Conservation (phyloP, 2,888 invertebrate genomes). For the Caenorhabditis sp. region DNA sequence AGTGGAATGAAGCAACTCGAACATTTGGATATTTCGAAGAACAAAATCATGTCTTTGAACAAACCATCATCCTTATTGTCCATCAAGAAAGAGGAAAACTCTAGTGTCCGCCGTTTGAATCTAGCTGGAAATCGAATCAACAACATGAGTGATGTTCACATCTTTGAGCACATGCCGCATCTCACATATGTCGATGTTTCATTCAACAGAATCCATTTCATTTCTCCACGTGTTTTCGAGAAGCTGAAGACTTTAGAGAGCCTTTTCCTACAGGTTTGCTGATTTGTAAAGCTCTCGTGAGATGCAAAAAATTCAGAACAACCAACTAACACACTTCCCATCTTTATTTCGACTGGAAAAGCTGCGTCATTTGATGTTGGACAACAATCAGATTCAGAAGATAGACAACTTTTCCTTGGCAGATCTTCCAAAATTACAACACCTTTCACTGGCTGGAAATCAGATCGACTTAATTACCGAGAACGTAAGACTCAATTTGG, state of each 20-base stretch:
- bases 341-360: slow-evolving; percentile 89
- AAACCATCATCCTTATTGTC: slow-evolving; percentile 36
- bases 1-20: slow-evolving; percentile 84
- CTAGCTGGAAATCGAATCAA: slow-evolving; percentile 76
- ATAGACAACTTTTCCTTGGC: slow-evolving; percentile 86
- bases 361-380: slow-evolving; percentile 92
- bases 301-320: slow-evolving; percentile 84
- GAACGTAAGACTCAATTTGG: slow-evolving; percentile 54
- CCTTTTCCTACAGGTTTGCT: slow-evolving; percentile 86
- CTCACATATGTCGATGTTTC: slow-evolving; percentile 91
- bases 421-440: slow-evolving; percentile 86
- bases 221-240: slow-evolving; percentile 89
- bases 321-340: slow-evolving; percentile 90
- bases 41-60: slow-evolving; percentile 75
- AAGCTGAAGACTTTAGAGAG: slow-evolving; percentile 89
- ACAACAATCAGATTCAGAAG: slow-evolving; percentile 92
- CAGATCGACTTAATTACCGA: slow-evolving; percentile 76
- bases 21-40: slow-evolving; percentile 85
- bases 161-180: slow-evolving; percentile 90
- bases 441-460: slow-evolving; percentile 82
- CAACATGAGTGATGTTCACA: slow-evolving; percentile 84
- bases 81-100: slow-evolving; percentile 39
- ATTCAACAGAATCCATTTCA: slow-evolving; percentile 89
- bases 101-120: slow-evolving; percentile 76
- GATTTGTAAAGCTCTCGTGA: not conserved